Evolutionary conservation across 2,888 invertebrate species (phyloP), one percentile per base, ranked within the genome.

Genomic region (Orgyia antiqua): DNA sequence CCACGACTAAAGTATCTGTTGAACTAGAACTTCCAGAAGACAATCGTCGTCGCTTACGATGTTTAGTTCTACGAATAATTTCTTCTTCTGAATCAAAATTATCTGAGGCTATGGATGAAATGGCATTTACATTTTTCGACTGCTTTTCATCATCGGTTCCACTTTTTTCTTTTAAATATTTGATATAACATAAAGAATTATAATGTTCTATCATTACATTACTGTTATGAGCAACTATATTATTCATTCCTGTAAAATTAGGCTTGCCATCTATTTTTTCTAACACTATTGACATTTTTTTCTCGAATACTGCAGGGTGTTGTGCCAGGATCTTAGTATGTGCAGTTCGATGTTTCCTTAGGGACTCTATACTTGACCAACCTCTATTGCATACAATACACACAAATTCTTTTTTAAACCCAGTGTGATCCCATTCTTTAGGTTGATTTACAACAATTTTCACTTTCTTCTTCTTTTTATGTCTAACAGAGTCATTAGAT

Each of bases 161-260:
- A 8, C 8, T 13, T 12, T 3, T 8, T n/a, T 30, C 31, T 46
- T 60, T 64, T 8, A 34, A 33, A 45, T 75, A 78, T 10, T 60
- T 27, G 27, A 66, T 45, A 44, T 60, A 67, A 50, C 65, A 79
- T 20, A 52, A 37, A 1, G 42, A 32, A 35, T 54, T 45, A 12
- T 49, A 40, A 20, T 48, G 46, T 42, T 52, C 39, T 27, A 76
- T 43, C 26, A 82, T 68, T 55, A 57, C 71, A 26, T 65, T 46
- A 13, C 37, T 38, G 39, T 42, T 51, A 25, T 59, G 45, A 4
- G 74, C 69, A 27, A 83, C 68, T 39, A 61, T 53, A 20, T 59
- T 54, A 11, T 29, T 35, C 6, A 41, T 39, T 8, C 68, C 68
- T 10, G 74, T 75, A 17, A 67, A 21, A 41, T 84, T 84, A 7